phyloP scores from a whole-genome alignment of 2,888 invertebrate genomes.

The Baccha elongata region DNA sequence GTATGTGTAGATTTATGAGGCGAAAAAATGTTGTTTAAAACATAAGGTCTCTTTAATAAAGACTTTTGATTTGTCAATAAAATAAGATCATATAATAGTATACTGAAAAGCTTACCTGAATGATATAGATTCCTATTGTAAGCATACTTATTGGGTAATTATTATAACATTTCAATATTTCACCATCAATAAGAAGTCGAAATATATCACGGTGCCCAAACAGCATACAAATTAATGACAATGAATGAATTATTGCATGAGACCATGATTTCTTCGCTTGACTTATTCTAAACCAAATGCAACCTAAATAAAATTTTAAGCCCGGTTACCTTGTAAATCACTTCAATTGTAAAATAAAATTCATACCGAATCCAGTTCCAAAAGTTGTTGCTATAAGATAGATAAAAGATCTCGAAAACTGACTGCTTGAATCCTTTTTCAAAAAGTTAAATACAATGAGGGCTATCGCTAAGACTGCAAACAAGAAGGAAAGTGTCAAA shows the following conservation, averaged over 20 bases:
- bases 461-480: neutral
- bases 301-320: neutral
- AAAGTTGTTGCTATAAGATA: conserved; percentile 25
- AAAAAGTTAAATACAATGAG: neutral
- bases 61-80: no score
- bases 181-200: neutral
- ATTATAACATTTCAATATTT: conserved; percentile 18
- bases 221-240: conserved; percentile 14
- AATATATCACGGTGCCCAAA: conserved; percentile 29
- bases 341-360: neutral
- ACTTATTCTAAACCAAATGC: conserved; percentile 34
- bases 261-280: neutral
- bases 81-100: no score
- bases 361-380: conserved; percentile 37
- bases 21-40: no score
- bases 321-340: neutral
- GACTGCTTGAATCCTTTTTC: neutral
- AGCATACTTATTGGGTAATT: conserved; percentile 29
- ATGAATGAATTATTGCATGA: conserved; percentile 22
- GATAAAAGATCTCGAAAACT: neutral
- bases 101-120: conserved; percentile 53
- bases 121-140: conserved; percentile 4
- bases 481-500: neutral
- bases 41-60: no score
- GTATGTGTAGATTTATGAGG: no score